A percentile compares a stretch with the other conserved stretches of the same genome.
phyloP scores from a whole-genome alignment of 2,113 vertebrate species.

The Speoplatyrhinus poulsoni region DNA sequence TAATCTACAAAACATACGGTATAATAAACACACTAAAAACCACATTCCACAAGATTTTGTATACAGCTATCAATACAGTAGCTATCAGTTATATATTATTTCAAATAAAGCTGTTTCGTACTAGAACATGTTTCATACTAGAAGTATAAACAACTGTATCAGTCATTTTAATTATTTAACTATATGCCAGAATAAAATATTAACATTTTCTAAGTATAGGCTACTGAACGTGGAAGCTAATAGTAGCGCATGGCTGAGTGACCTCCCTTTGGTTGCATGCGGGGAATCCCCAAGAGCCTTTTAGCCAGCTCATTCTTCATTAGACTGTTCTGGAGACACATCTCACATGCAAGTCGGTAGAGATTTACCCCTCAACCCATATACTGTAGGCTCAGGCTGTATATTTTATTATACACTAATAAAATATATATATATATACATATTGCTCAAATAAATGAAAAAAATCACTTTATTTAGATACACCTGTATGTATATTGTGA shows the following conservation, averaged over 20 bases:
- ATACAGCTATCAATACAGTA: too few species aligned
- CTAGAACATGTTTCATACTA: too few species aligned
- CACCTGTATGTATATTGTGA: neutral
- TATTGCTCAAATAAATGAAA: neutral
- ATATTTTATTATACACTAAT: neutral
- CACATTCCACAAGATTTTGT: too few species aligned
- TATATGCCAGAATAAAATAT: too few species aligned
- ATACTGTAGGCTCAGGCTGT: neutral
- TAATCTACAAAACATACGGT: too few species aligned
- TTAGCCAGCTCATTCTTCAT: constrained; percentile 57
- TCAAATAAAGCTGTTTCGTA: too few species aligned
- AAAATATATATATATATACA: neutral
- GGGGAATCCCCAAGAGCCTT: constrained; percentile 61
- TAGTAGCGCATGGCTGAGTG: constrained; percentile 35
- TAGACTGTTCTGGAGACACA: constrained; percentile 41
- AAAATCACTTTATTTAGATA: neutral
- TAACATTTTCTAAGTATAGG: neutral
- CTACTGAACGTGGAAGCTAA: constrained; percentile 51
- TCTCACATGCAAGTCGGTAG: constrained; percentile 36
- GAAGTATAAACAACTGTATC: too few species aligned
- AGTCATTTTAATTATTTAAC: too few species aligned
- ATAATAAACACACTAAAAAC: too few species aligned
- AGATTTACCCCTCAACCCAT: neutral
- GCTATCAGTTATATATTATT: too few species aligned
- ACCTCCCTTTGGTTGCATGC: constrained; percentile 31